Conservation (phyloP, 2,888 invertebrate species). For the Tetropium fuscum region DNA sequence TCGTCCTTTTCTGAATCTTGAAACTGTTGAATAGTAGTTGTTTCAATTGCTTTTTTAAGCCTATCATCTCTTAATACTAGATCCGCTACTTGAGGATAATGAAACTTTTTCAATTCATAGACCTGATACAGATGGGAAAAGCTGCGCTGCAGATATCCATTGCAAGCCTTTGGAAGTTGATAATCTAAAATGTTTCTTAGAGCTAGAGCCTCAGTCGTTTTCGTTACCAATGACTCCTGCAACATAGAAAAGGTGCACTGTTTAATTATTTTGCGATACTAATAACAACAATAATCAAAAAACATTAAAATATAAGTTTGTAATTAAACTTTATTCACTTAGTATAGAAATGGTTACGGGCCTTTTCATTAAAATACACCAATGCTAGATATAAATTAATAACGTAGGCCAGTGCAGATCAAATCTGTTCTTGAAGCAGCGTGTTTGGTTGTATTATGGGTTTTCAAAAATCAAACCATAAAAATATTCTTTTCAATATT, state of each 20-base stretch:
- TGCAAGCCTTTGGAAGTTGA: conserved; percentile 68
- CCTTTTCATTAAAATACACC: too few relatives aligned
- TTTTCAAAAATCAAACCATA: too few relatives aligned
- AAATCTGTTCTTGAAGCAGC: too few relatives aligned
- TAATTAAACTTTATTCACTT: too few relatives aligned
- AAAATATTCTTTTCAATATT: too few relatives aligned
- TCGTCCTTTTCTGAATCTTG: conserved; percentile 57
- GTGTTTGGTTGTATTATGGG: too few relatives aligned
- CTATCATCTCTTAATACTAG: conserved; percentile 76
- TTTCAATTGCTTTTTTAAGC: conserved; percentile 78
- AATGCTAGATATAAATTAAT: too few relatives aligned
- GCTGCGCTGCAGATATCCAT: conserved; percentile 71
- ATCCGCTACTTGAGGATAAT: conserved; percentile 76
- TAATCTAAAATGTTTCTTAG: conserved; percentile 73
- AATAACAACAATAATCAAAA: too few relatives aligned
- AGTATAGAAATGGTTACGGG: too few relatives aligned
- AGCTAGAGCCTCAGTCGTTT: conserved; percentile 66
- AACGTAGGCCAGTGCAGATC: too few relatives aligned
- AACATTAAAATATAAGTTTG: not conserved
- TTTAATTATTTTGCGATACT: not conserved
- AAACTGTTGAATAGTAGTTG: conserved; percentile 71
- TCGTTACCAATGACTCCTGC: conserved; percentile 74
- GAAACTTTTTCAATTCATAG: conserved; percentile 73
- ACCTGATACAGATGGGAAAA: conserved; percentile 78
- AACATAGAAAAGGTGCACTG: conserved; percentile 41